Evolutionary conservation across 1,140 invertebrate species (phyloP), one percentile per base, ranked within the genome.

Genomic region (Drosophila orena): DNA sequence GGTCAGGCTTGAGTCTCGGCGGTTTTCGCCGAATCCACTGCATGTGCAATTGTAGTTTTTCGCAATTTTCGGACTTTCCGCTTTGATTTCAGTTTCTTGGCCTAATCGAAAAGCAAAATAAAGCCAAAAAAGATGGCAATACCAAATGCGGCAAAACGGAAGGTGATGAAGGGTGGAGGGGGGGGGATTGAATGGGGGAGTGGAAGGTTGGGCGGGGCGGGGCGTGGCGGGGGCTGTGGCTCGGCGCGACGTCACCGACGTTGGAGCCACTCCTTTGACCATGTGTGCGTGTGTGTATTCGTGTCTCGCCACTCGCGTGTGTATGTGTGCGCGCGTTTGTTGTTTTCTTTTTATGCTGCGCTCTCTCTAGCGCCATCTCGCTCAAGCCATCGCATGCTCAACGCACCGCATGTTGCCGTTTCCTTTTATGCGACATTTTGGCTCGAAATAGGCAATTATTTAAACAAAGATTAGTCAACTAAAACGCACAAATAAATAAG

Each of bases 371-470:
- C 60, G 5, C 59, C 22, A 40, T 54, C 64, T 35, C 50, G 58
- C 61, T 71, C 58, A 53, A 65, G 49, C 58, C 50, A 35, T 57
- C 56, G 43, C 69, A 53, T 62, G 61, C 59, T 76, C 68, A 59
- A 50, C 53, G 57, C 44, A 14, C 44, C 69, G 53, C 54, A 54
- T 75, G 52, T 37, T 77, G 64, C 52, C 20, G 50, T 77, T 66
- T 60, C 61, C 55, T 72, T 84, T 79, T 84, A 64, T 81, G 83
- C 70, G 83, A 79, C 78, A 84, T 47, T 79, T 78, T 69, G 49
- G 65, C 59, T 78, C 46, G 57, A 85, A 86, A 85, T 88, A 81
- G 83, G 69, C 74, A 86, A 81, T 81, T 86, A 71, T 88, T 88
- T 81, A 78, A 81, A 78, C 81, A 79, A 71, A 70, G 75, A 86